phyloP scores from a whole-genome alignment of 2,888 invertebrate species.

The Pterobdella sp. region DNA sequence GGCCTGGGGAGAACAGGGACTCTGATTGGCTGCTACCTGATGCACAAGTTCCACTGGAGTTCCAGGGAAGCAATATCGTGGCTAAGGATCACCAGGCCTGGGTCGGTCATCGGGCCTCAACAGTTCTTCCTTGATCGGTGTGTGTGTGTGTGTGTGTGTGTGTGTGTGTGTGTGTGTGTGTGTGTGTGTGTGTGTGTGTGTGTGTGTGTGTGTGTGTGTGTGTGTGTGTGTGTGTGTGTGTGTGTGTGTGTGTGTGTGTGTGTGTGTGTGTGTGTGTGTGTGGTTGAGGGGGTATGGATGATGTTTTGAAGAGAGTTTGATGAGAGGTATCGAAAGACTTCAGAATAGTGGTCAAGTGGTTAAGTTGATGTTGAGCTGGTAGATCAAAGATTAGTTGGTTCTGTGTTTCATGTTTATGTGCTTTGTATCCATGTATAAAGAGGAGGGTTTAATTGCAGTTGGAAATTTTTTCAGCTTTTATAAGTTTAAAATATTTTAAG shows the following conservation, averaged over 20 bases:
- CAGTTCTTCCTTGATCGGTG: slow-evolving; percentile 74
- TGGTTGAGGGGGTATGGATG: neutral
- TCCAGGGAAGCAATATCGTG: slow-evolving; percentile 91
- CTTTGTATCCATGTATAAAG: too few relatives aligned
- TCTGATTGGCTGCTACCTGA: slow-evolving; percentile 90
- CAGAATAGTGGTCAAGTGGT: too few relatives aligned
- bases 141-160: slow-evolving; percentile 32
- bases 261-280: slow-evolving; percentile 20
- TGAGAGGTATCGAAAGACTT: too few relatives aligned
- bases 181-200: slow-evolving; percentile 12
- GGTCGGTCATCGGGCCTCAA: slow-evolving; percentile 93
- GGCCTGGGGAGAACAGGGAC: slow-evolving; percentile 97
- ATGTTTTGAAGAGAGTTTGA: neutral
- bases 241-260: slow-evolving; percentile 17
- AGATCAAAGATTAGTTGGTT: neutral
- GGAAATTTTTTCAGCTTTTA: too few relatives aligned
- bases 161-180: slow-evolving; percentile 19
- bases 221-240: slow-evolving; percentile 18
- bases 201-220: slow-evolving; percentile 18
- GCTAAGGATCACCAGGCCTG: slow-evolving; percentile 90
- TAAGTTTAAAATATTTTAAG: too few relatives aligned
- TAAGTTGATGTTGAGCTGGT: too few relatives aligned
- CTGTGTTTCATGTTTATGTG: too few relatives aligned
- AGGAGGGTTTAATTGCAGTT: too few relatives aligned
- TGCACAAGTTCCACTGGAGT: slow-evolving; percentile 74